A percentile compares a stretch with the other conserved stretches of the same genome.
Evolutionary conservation across 2,113 vertebrate genomes (phyloP).

Genomic region (Azemiops feae): DNA sequence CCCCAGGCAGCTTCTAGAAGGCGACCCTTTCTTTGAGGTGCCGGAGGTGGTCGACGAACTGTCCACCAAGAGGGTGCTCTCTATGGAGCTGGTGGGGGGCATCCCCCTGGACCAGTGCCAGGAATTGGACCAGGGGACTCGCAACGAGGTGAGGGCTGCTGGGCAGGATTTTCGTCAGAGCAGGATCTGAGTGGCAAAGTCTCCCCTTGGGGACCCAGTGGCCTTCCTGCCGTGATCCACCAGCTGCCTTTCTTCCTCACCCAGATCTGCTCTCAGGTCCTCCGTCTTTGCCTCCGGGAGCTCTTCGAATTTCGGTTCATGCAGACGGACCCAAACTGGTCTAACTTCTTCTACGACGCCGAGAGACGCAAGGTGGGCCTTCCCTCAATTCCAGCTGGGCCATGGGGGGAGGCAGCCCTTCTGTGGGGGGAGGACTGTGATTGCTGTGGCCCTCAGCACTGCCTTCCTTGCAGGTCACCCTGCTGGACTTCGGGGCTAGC

Average conservation of each 20-base stretch:
- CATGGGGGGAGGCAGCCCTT: not conserved
- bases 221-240: not conserved
- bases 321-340: slow-evolving; percentile 94
- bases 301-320: slow-evolving; percentile 92
- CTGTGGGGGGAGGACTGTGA: no score
- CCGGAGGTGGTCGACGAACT: slow-evolving; percentile 81
- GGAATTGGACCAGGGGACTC: slow-evolving; percentile 78
- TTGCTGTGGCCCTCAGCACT: not conserved
- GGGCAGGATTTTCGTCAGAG: not conserved
- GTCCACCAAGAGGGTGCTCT: slow-evolving; percentile 72
- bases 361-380: slow-evolving; percentile 75
- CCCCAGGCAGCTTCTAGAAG: slow-evolving; percentile 72
- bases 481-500: slow-evolving; percentile 90
- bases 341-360: slow-evolving; percentile 88
- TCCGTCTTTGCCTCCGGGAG: slow-evolving; percentile 84
- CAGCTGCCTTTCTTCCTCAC: accelerated
- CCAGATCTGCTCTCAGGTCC: slow-evolving; percentile 82
- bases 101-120: slow-evolving; percentile 83
- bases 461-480: slow-evolving; percentile 67
- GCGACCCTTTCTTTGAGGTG: slow-evolving; percentile 76
- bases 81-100: slow-evolving; percentile 83
- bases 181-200: not conserved
- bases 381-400: not conserved
- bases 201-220: not conserved
- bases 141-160: slow-evolving; percentile 74